Percentiles rank a stretch among this genome's conserved stretches.
These are phyloP conservation scores for Anarhynchus alexandrinus DNA, from an alignment of 2,113 vertebrate species.

Conservation along the genomic window DNA sequence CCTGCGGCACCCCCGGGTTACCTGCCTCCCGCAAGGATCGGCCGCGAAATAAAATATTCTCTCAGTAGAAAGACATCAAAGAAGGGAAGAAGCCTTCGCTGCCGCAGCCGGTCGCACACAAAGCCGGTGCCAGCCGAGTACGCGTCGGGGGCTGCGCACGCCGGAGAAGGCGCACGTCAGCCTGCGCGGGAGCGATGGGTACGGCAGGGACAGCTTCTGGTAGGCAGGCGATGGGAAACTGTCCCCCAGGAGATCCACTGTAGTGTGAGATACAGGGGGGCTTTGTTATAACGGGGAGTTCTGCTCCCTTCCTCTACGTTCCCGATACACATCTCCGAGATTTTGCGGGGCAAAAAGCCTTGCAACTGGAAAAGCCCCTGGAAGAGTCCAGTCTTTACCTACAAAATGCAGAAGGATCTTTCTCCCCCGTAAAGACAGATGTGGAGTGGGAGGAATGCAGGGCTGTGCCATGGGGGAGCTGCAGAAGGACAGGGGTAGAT, in stretches of 20 bases:
- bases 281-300: not conserved
- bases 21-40: not conserved
- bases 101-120: not conserved
- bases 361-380: not conserved
- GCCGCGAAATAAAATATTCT: not conserved
- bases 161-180: rapidly evolving
- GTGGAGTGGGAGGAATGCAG: not conserved
- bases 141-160: rapidly evolving
- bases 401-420: not conserved
- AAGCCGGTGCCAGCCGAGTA: not conserved
- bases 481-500: not conserved
- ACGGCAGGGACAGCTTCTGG: not conserved
- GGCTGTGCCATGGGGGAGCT: not conserved
- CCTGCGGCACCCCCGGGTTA: not conserved
- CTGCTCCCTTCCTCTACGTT: not conserved
- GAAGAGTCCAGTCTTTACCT: not conserved
- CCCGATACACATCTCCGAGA: not conserved
- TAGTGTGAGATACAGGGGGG: rapidly evolving
- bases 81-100: not conserved
- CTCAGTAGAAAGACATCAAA: not conserved
- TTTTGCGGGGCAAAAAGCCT: not conserved
- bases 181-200: not conserved
- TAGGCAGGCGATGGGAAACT: not conserved
- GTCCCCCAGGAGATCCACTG: not conserved
- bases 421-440: rapidly evolving